A percentile compares a stretch with the other conserved stretches of the same genome.
Conservation (phyloP, 2,113 vertebrate genomes). For the Aphyosemion australe region DNA sequence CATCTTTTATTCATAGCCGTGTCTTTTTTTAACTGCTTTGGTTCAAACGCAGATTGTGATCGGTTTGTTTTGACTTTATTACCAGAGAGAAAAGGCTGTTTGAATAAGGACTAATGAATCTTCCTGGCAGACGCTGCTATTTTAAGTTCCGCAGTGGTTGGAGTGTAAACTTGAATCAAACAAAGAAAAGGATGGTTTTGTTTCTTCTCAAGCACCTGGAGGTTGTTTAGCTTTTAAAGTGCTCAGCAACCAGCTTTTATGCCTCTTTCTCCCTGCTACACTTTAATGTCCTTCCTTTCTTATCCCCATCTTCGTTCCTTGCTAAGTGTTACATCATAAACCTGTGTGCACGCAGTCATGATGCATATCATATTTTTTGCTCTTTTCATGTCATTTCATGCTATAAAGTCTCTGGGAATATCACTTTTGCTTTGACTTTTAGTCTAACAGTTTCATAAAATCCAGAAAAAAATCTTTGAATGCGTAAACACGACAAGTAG, state of each 20-base stretch:
- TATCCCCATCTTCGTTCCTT: background rate
- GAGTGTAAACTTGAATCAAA: conserved; percentile 2
- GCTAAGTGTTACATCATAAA: background rate
- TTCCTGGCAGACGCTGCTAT: background rate
- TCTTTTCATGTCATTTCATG: background rate
- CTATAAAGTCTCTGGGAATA: too few species aligned
- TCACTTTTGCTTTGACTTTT: background rate
- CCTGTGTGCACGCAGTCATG: background rate
- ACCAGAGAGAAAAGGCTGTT: background rate
- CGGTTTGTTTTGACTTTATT: background rate
- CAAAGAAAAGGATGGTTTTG: background rate
- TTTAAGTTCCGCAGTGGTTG: background rate
- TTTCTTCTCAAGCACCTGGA: background rate
- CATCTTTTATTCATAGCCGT: background rate
- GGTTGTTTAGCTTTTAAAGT: background rate
- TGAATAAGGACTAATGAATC: background rate
- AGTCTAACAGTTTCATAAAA: background rate
- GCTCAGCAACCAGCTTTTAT: background rate
- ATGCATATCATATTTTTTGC: background rate
- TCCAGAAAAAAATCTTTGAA: background rate
- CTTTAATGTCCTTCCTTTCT: background rate
- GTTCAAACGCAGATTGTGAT: background rate
- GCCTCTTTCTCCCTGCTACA: background rate
- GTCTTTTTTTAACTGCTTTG: background rate
- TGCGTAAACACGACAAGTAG: background rate